A percentile compares a stretch with the other conserved stretches of the same genome.
phyloP scores from a whole-genome alignment of 2,888 invertebrate species.

The Monopis laevigella region DNA sequence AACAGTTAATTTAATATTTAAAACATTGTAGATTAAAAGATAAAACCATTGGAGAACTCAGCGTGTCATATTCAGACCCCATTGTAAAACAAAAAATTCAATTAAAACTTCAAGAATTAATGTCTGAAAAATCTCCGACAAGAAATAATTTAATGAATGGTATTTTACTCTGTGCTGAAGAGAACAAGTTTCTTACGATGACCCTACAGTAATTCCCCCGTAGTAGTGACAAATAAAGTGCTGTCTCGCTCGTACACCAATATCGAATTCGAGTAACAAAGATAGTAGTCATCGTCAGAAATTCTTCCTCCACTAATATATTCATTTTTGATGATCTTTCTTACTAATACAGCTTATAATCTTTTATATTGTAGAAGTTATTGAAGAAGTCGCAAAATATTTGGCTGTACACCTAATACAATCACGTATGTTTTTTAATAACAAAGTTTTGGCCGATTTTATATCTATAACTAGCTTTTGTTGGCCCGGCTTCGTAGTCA shows the following conservation, averaged over 20 bases:
- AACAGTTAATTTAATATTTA: background rate
- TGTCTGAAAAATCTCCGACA: conserved; percentile 21
- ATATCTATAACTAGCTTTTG: too few species aligned
- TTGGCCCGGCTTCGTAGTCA: too few species aligned
- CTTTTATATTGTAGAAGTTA: conserved; percentile 39
- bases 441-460: background rate
- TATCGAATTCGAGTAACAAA: too few species aligned
- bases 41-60: conserved; percentile 40
- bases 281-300: background rate
- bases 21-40: conserved; percentile 31
- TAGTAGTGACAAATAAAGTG: too few species aligned
- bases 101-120: conserved; percentile 38
- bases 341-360: background rate
- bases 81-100: conserved; percentile 48
- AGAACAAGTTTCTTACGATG: too few species aligned
- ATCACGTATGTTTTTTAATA: conserved; percentile 33
- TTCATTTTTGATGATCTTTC: background rate
- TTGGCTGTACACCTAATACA: conserved; percentile 41
- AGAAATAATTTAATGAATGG: too few species aligned
- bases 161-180: too few species aligned
- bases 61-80: conserved; percentile 34
- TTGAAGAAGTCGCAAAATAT: conserved; percentile 41
- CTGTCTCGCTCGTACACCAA: too few species aligned
- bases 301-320: background rate
- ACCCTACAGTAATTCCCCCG: too few species aligned